Evolutionary conservation across 2,113 vertebrate species (phyloP).

Genomic region (Phaethon lepturus): DNA sequence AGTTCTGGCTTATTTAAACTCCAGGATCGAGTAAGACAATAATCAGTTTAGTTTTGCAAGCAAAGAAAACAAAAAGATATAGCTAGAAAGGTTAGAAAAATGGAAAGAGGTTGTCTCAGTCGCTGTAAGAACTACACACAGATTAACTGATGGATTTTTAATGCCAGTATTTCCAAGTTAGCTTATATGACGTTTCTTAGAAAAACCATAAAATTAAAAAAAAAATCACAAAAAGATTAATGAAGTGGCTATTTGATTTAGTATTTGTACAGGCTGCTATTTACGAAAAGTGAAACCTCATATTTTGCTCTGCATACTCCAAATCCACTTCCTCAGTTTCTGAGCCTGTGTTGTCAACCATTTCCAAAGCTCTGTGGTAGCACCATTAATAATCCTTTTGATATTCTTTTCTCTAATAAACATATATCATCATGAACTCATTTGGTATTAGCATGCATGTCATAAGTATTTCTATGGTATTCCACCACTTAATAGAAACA

Average conservation of each 20-base stretch:
- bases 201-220: neutral
- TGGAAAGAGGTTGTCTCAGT: neutral
- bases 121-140: neutral
- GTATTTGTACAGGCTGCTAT: neutral
- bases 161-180: neutral
- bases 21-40: neutral
- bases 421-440: neutral
- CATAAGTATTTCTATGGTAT: neutral
- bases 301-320: neutral
- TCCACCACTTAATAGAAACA: neutral
- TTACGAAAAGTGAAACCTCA: constrained; percentile 6
- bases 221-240: neutral
- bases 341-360: neutral
- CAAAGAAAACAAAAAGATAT: neutral
- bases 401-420: constrained; percentile 20
- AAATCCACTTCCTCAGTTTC: constrained; percentile 5
- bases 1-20: neutral
- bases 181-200: neutral
- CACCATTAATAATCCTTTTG: constrained; percentile 12
- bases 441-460: neutral
- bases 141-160: neutral
- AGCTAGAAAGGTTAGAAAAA: neutral
- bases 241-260: constrained; percentile 42
- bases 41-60: neutral
- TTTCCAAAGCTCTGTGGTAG: neutral